phyloP scores from a whole-genome alignment of 2,797 vertebrate genomes.

The Enteromius mattozi region DNA sequence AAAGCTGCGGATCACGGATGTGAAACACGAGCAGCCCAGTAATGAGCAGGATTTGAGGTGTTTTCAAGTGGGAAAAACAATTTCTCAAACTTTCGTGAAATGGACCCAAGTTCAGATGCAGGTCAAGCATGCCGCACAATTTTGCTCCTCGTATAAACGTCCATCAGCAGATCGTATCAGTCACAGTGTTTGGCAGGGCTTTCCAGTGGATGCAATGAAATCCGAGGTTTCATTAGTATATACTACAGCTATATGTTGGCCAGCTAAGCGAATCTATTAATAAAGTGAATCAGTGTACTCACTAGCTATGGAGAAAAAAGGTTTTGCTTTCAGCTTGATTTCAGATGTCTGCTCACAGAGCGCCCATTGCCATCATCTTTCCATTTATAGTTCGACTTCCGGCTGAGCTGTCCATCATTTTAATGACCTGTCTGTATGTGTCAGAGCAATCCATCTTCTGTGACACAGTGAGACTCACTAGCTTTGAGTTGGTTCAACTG shows the following conservation, averaged over 20 bases:
- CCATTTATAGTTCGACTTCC: conserved; percentile 51
- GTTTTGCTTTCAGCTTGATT: conserved; percentile 13
- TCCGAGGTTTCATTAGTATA: conserved; percentile 40
- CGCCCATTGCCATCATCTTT: conserved; percentile 27
- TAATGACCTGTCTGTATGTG: conserved; percentile 71
- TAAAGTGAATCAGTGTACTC: conserved; percentile 15
- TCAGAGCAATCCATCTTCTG: conserved; percentile 70
- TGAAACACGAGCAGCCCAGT: conserved; percentile 50
- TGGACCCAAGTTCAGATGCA: conserved; percentile 45
- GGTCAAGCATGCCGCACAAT: conserved; percentile 20
- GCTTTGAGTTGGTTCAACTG: conserved; percentile 66
- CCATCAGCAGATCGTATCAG: conserved; percentile 54
- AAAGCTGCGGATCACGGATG: conserved; percentile 31
- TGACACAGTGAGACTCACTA: conserved; percentile 62
- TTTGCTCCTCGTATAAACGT: conserved; percentile 25
- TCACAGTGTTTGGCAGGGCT: conserved; percentile 55
- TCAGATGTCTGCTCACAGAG: conserved; percentile 37
- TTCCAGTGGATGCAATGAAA: conserved; percentile 50
- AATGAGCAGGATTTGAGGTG: conserved; percentile 40
- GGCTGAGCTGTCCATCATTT: conserved; percentile 65
- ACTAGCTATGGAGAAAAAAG: neutral
- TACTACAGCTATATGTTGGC: conserved; percentile 25
- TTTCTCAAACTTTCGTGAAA: conserved; percentile 32
- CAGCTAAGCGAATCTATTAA: conserved; percentile 28
- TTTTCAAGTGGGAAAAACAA: conserved; percentile 34